Evolutionary conservation across 2,888 invertebrate genomes (phyloP), one percentile per base, ranked within the genome.

Genomic region (Branchellion lobata): DNA sequence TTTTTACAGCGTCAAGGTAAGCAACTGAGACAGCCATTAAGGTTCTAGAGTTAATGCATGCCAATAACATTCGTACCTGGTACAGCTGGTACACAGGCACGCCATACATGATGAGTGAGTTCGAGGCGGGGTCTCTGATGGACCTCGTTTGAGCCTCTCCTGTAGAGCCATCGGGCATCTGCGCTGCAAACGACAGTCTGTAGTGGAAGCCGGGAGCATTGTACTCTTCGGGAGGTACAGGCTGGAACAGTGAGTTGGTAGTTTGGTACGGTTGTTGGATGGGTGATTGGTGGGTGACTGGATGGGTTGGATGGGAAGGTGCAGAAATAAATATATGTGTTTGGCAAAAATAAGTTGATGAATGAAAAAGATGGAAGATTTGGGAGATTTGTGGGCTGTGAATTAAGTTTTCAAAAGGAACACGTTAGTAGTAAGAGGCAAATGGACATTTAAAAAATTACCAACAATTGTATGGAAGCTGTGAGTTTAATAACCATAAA

Each of bases 121-220:
- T 81, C 2, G 79, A 65, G 33, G 68, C 57, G 27, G 75, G 47
- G 31, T 82, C 81, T 36, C 81, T 80, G 31, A 77, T 74, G 3
- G 77, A 40, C 34, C 79, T 79, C 57, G 33, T 36, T 53, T 79
- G 73, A 53, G 61, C 27, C 27, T 53, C 76, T 31, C 76, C 76
- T n/a, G 61, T 57, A 14, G 61, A 57, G 3, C 61, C 61, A n/a
- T 57, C 61, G 21, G 61, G 61, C 61, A 57, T 57, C 21, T 57
- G 61, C 5, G 61, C 61, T 3, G 61, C 33, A 33, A 34, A 69
- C 14, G 71, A 27, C 18, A 34, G 3, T 69, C 34, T 69, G 80
- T 83, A 83, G 68, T 83, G 75, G 73, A 83, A 83, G 1, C 83
- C 83, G 2, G 83, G 83, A 14, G 82, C 83, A 71, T 83, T 83